These are phyloP conservation scores for Sminthurinus aureus DNA, from an alignment of 2,888 invertebrate species.

Conservation along the genomic window DNA sequence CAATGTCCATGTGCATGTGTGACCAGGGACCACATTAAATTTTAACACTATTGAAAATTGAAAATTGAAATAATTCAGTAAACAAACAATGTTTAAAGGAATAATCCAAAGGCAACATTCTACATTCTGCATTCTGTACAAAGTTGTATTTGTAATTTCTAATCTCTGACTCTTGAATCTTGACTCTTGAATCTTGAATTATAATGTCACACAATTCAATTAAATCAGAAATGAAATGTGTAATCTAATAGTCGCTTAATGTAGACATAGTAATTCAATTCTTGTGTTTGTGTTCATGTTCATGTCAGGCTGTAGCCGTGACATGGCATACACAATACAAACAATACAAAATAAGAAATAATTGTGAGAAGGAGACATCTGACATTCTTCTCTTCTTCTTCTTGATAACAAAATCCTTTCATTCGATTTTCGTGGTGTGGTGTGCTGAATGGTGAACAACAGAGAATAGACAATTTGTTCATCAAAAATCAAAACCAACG, in stretches of 20 bases:
- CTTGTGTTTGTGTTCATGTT: slow-evolving; percentile 8
- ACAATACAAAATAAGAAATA: background rate
- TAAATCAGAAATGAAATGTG: background rate
- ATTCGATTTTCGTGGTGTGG: too few relatives aligned
- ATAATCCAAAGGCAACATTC: slow-evolving; percentile 14
- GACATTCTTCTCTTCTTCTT: slow-evolving; percentile 9
- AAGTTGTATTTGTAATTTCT: background rate
- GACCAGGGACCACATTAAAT: background rate
- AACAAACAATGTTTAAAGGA: background rate
- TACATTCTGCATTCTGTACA: too few relatives aligned
- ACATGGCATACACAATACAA: background rate
- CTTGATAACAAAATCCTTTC: slow-evolving; percentile 7
- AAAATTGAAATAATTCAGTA: background rate
- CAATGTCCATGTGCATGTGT: background rate
- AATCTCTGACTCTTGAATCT: background rate
- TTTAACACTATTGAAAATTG: background rate
- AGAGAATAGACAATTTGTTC: slow-evolving; percentile 3
- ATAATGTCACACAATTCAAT: background rate
- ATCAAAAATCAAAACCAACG: background rate
- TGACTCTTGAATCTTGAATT: background rate
- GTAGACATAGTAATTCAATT: slow-evolving; percentile 32
- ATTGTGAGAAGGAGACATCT: background rate
- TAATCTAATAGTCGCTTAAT: too few relatives aligned
- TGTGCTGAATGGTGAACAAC: too few relatives aligned
- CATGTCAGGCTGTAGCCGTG: background rate